A percentile compares a stretch with the other conserved stretches of the same genome.
Conservation (phyloP, 2,888 invertebrate genomes). For the Acrobeloides nanus region DNA sequence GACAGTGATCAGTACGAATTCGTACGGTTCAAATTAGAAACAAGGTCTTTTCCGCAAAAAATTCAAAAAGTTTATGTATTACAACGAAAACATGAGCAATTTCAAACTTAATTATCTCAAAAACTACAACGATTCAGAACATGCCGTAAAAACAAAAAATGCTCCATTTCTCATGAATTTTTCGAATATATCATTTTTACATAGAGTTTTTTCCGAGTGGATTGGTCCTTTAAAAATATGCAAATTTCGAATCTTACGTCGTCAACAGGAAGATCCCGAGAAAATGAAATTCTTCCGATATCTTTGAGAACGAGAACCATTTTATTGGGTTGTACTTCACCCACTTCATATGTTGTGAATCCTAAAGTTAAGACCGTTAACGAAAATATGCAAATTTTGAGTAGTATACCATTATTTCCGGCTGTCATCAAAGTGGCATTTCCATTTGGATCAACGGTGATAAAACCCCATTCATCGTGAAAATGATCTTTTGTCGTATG, state of each 20-base stretch:
- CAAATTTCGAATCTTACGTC: slow-evolving; percentile 36
- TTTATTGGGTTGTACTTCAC: slow-evolving; percentile 44
- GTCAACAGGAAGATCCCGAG: slow-evolving; percentile 54
- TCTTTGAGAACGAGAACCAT: slow-evolving; percentile 52
- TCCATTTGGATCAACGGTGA: slow-evolving; percentile 50
- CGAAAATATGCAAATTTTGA: slow-evolving; percentile 1
- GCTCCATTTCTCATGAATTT: no score
- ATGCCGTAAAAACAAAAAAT: no score
- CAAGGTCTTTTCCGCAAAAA: no score
- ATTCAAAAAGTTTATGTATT: no score
- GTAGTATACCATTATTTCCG: slow-evolving; percentile 50
- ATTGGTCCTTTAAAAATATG: background rate
- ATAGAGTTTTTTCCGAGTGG: background rate
- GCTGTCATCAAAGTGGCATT: slow-evolving; percentile 54
- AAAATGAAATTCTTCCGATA: slow-evolving; percentile 53
- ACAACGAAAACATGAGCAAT: no score
- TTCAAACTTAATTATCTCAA: no score
- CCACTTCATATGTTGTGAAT: slow-evolving; percentile 54
- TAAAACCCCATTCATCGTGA: slow-evolving; percentile 54
- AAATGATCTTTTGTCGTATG: slow-evolving; percentile 55
- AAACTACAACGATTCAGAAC: no score
- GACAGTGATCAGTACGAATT: no score
- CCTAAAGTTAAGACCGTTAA: slow-evolving; percentile 27
- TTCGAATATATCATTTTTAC: background rate
- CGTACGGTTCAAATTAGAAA: no score